Percentiles rank a stretch among this genome's conserved stretches.
These are phyloP conservation scores for Anniella stebbinsi DNA, from an alignment of 2,797 vertebrate genomes.

Conservation along the genomic window DNA sequence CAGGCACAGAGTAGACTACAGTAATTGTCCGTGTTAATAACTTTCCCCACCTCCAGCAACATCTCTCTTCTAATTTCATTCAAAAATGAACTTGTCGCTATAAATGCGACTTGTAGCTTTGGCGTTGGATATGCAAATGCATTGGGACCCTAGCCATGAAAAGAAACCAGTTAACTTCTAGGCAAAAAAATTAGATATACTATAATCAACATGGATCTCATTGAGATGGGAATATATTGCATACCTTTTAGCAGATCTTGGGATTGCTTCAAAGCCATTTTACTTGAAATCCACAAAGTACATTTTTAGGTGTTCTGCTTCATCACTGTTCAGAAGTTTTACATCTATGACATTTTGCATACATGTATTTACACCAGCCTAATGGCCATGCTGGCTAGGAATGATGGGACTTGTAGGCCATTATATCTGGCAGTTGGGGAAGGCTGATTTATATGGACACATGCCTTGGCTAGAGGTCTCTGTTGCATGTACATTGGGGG, in stretches of 20 bases:
- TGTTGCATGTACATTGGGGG: not conserved
- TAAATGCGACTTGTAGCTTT: not conserved
- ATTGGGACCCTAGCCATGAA: not conserved
- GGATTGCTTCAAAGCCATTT: not conserved
- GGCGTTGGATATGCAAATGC: not conserved
- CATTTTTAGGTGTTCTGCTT: not conserved
- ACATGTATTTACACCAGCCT: not conserved
- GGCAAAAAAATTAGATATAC: not conserved
- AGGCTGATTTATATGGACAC: too few relatives aligned
- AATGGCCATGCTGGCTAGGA: too few relatives aligned
- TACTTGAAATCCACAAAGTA: not conserved
- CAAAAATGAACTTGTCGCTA: not conserved
- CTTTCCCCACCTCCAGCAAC: slow-evolving; percentile 20
- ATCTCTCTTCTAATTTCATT: slow-evolving; percentile 28
- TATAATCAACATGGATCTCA: not conserved
- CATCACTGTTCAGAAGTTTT: not conserved
- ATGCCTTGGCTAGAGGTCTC: not conserved
- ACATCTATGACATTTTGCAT: not conserved
- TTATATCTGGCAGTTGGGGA: too few relatives aligned
- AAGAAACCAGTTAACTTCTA: not conserved
- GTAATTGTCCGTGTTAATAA: slow-evolving; percentile 34
- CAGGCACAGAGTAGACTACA: not conserved
- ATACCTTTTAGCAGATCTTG: not conserved
- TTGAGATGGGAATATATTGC: not conserved
- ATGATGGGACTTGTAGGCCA: too few relatives aligned